Evolutionary conservation across 2,797 vertebrate genomes (phyloP).

Genomic region (Semaprochilodus insignis): DNA sequence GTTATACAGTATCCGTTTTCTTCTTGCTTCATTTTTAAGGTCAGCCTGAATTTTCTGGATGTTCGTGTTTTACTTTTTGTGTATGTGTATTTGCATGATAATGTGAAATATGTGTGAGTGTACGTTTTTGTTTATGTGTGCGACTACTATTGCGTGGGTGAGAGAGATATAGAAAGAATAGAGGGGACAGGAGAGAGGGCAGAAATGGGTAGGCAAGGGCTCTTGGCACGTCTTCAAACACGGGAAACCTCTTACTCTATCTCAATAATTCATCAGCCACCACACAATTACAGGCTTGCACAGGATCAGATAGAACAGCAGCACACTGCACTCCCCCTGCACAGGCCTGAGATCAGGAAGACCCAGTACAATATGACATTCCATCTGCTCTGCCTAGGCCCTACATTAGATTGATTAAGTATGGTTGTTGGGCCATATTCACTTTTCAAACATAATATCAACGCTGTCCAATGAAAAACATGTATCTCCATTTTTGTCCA

Average conservation of each 20-base stretch:
- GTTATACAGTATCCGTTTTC: neutral
- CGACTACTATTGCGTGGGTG: neutral
- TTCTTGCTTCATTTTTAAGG: neutral
- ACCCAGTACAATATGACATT: too few species aligned
- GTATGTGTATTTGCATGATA: neutral
- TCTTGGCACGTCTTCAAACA: slow-evolving; percentile 54
- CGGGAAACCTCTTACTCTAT: slow-evolving; percentile 64
- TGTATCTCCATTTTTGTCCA: too few species aligned
- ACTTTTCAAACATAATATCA: too few species aligned
- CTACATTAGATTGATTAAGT: too few species aligned
- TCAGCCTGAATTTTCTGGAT: neutral
- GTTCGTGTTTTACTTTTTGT: neutral
- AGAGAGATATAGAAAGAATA: neutral
- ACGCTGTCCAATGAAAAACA: too few species aligned
- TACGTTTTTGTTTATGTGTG: neutral
- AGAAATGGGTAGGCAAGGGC: slow-evolving; percentile 17
- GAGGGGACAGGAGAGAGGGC: neutral
- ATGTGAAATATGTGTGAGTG: slow-evolving; percentile 1
- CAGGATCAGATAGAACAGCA: slow-evolving; percentile 20
- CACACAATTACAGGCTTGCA: slow-evolving; percentile 49
- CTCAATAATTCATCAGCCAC: slow-evolving; percentile 69
- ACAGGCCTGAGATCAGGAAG: slow-evolving; percentile 1
- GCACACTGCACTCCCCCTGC: slow-evolving; percentile 21
- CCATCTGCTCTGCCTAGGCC: too few species aligned
- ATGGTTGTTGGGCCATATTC: too few species aligned